Percentiles rank a stretch among this genome's conserved stretches.
These are phyloP conservation scores for Microchirus variegatus DNA, from an alignment of 2,797 vertebrate species.

Conservation along the genomic window DNA sequence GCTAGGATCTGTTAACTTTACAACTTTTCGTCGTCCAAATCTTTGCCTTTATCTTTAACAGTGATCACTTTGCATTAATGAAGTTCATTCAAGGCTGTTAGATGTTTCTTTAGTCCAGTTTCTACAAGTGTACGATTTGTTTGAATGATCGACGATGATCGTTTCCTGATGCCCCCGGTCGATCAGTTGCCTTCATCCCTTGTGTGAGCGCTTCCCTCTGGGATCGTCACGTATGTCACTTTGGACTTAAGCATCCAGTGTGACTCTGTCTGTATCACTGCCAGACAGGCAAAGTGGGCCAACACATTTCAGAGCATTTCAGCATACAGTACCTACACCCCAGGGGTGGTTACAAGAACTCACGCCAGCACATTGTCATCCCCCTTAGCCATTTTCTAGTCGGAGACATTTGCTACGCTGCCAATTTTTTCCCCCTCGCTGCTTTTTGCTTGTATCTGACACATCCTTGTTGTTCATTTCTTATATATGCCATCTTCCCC, in stretches of 20 bases:
- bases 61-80: conserved; percentile 31
- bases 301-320: conserved; percentile 59
- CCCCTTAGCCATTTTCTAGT: conserved; percentile 58
- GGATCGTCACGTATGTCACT: conserved; percentile 27
- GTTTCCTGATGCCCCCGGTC: neutral
- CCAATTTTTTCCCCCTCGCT: conserved; percentile 62
- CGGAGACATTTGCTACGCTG: conserved; percentile 61
- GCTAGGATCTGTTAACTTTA: conserved; percentile 40
- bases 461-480: conserved; percentile 76
- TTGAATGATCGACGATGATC: neutral
- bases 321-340: conserved; percentile 55
- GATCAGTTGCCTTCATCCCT: neutral
- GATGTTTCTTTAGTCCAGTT: no score
- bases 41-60: conserved; percentile 18
- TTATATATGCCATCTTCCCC: conserved; percentile 72
- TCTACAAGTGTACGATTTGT: no score
- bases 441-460: conserved; percentile 67
- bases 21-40: neutral
- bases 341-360: conserved; percentile 55
- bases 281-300: conserved; percentile 55
- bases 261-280: conserved; percentile 39
- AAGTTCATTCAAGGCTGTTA: conserved; percentile 5
- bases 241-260: conserved; percentile 30
- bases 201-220: neutral
- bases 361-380: conserved; percentile 68